Evolutionary conservation across 2,888 invertebrate genomes (phyloP).

Genomic region (Ommatoiulus sabulosus): DNA sequence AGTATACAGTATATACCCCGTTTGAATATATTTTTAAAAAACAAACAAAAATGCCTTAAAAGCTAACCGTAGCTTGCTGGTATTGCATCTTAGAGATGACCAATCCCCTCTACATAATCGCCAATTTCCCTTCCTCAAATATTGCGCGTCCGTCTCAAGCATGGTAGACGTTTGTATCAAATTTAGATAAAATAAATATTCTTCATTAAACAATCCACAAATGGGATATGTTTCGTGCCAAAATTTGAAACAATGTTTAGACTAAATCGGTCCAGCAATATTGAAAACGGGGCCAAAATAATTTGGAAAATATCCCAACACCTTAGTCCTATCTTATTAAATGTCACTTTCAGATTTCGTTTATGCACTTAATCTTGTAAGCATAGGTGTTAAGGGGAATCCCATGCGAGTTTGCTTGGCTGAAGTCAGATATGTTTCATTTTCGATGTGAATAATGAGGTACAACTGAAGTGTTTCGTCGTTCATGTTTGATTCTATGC

Average conservation of each 20-base stretch:
- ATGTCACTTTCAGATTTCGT: background rate
- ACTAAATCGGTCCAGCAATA: background rate
- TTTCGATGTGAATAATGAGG: background rate
- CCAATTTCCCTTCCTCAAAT: background rate
- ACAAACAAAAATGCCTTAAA: slow-evolving; percentile 8
- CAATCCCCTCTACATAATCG: background rate
- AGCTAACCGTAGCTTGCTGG: background rate
- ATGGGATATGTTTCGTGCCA: background rate
- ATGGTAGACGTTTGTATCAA: background rate
- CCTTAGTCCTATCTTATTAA: background rate
- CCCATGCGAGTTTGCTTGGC: background rate
- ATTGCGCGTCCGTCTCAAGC: background rate
- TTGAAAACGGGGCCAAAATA: background rate
- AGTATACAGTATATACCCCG: background rate
- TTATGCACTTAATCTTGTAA: background rate
- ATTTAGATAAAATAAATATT: background rate
- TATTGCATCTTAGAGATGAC: background rate
- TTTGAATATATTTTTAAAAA: slow-evolving; percentile 1
- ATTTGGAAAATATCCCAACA: background rate
- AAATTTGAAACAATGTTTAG: background rate
- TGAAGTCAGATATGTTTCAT: background rate
- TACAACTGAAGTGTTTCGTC: background rate
- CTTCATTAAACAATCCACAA: background rate
- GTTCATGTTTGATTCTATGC: background rate
- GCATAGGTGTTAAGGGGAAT: too few species aligned